These are phyloP conservation scores for Sebastes schlegelii DNA, from an alignment of 2,113 vertebrate genomes.

Conservation along the genomic window DNA sequence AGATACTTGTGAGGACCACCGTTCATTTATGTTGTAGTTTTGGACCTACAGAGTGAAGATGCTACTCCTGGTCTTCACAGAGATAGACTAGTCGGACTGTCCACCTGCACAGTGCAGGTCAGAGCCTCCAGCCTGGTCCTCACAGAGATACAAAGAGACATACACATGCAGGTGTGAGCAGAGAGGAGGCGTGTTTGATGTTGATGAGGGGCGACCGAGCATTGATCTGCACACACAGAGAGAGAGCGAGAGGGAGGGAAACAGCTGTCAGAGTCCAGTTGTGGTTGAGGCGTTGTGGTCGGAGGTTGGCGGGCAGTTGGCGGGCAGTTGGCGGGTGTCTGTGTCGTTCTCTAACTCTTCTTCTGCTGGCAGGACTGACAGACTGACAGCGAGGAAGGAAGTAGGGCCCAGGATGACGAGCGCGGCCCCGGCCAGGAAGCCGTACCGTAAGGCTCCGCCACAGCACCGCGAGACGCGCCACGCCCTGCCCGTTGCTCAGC, in stretches of 20 bases:
- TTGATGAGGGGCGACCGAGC: constrained; percentile 59
- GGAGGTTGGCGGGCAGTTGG: constrained; percentile 1
- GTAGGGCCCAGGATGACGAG: constrained; percentile 87
- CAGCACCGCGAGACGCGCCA: constrained; percentile 94
- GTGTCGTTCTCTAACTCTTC: background rate
- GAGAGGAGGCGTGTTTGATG: constrained; percentile 50
- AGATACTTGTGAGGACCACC: background rate
- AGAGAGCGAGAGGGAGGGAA: background rate
- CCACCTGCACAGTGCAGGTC: no score
- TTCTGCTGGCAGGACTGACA: constrained; percentile 53
- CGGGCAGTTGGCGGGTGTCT: background rate
- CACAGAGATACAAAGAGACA: background rate
- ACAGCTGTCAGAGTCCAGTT: constrained; percentile 24
- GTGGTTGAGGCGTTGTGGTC: constrained; percentile 18
- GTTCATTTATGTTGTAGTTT: background rate
- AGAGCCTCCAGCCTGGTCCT: background rate
- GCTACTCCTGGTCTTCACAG: background rate
- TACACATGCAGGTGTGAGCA: background rate
- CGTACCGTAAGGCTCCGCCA: constrained; percentile 96
- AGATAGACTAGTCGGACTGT: no score
- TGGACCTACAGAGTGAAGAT: background rate
- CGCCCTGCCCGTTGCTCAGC: constrained; percentile 77
- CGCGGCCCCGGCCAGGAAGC: constrained; percentile 90
- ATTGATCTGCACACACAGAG: constrained; percentile 45
- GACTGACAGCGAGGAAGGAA: constrained; percentile 1